A percentile compares a stretch with the other conserved stretches of the same genome.
These are phyloP conservation scores for Drosophila niveifrons DNA, from an alignment of 2,888 invertebrate species.

Conservation along the genomic window DNA sequence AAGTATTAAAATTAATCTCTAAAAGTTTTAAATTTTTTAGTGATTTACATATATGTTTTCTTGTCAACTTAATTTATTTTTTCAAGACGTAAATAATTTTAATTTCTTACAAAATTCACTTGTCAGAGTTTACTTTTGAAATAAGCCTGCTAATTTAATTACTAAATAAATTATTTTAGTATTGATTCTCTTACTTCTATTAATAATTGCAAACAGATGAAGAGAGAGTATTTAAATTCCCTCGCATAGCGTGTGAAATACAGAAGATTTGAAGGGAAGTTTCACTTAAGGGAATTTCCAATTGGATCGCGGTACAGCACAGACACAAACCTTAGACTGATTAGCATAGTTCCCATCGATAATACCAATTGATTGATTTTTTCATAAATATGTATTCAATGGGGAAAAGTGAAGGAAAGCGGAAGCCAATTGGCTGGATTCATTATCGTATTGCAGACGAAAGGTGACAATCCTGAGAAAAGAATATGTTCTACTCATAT, in stretches of 20 bases:
- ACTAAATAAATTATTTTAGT: not conserved
- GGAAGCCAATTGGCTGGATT: slow-evolving; percentile 30
- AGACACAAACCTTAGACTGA: slow-evolving; percentile 32
- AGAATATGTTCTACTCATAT: slow-evolving; percentile 30
- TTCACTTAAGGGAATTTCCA: not conserved
- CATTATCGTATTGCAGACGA: slow-evolving; percentile 47
- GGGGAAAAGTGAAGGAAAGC: slow-evolving; percentile 48
- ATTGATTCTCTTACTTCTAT: not conserved
- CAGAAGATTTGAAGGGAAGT: not conserved
- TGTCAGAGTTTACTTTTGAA: no score
- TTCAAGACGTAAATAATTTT: no score
- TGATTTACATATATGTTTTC: no score
- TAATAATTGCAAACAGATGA: not conserved
- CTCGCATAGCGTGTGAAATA: not conserved
- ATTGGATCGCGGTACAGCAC: slow-evolving; percentile 18
- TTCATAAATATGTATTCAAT: slow-evolving; percentile 55
- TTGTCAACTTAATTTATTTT: no score
- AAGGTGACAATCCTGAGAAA: slow-evolving; percentile 84
- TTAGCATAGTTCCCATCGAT: slow-evolving; percentile 51
- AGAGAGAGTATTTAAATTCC: not conserved
- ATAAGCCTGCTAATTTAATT: no score
- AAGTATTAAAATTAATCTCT: no score
- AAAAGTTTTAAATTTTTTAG: no score
- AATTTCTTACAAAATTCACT: no score
- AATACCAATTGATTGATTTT: slow-evolving; percentile 44